phyloP scores from a whole-genome alignment of 2,888 invertebrate genomes.

The Drosophila conformis region DNA sequence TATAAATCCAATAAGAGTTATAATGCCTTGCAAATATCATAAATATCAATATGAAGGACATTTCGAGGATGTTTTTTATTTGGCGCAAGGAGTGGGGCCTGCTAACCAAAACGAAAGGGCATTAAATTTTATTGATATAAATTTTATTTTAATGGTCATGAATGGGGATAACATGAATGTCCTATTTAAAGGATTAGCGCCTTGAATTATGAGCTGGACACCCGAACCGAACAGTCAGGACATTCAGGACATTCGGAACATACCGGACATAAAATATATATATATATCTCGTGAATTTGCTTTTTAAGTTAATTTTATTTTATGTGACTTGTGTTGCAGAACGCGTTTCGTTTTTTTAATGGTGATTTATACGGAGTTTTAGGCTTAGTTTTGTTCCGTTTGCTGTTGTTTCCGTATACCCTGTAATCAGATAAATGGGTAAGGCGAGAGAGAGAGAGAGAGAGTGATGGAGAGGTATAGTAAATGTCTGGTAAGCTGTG shows the following conservation, averaged over 20 bases:
- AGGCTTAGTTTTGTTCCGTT: constrained; percentile 3
- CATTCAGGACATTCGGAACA: background rate
- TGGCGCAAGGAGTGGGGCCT: background rate
- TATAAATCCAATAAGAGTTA: constrained; percentile 78
- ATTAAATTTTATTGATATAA: constrained; percentile 80
- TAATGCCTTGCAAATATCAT: constrained; percentile 78
- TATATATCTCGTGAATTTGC: constrained; percentile 72
- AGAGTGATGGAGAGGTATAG: fast-evolving
- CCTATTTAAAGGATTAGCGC: constrained; percentile 85
- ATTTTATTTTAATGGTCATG: constrained; percentile 80
- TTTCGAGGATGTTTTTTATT: constrained; percentile 46
- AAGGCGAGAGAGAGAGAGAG: background rate
- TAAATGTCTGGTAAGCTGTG: background rate
- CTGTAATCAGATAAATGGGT: constrained; percentile 10
- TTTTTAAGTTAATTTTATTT: constrained; percentile 85
- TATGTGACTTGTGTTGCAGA: constrained; percentile 70
- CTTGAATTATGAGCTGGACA: constrained; percentile 78
- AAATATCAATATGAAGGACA: constrained; percentile 77
- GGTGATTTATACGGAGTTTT: constrained; percentile 69
- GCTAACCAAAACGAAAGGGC: constrained; percentile 32
- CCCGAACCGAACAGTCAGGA: background rate
- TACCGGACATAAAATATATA: constrained; percentile 70
- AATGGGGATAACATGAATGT: constrained; percentile 83
- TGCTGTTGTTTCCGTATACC: constrained; percentile 28
- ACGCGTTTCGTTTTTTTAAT: constrained; percentile 75